Percentiles rank a stretch among this genome's conserved stretches.
These are phyloP conservation scores for Macroglossus sobrinus DNA, from an alignment of 2,113 vertebrate genomes.

Conservation along the genomic window DNA sequence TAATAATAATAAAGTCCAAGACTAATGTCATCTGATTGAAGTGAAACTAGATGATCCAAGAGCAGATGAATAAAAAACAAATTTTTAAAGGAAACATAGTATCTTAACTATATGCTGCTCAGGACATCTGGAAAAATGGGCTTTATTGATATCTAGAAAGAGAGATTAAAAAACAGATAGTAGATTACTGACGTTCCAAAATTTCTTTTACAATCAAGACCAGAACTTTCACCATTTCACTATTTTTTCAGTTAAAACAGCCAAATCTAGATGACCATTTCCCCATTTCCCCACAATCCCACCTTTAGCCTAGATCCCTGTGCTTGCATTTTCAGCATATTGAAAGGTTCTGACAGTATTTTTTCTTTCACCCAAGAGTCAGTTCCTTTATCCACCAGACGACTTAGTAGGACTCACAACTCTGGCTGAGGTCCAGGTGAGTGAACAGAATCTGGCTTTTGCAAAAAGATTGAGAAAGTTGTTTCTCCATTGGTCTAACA, in stretches of 20 bases:
- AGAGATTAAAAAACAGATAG: background rate
- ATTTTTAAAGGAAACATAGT: constrained; percentile 36
- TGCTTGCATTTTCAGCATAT: constrained; percentile 14
- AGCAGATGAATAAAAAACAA: constrained; percentile 55
- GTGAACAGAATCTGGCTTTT: constrained; percentile 35
- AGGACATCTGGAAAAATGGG: background rate
- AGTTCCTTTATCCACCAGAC: background rate
- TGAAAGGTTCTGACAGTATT: background rate
- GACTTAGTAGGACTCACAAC: background rate
- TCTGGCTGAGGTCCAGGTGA: constrained; percentile 17
- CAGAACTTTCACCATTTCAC: background rate
- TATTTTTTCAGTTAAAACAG: constrained; percentile 21
- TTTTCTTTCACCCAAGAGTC: constrained; percentile 26
- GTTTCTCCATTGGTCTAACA: constrained; percentile 25
- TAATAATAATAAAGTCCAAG: background rate
- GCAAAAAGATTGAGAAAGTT: constrained; percentile 15
- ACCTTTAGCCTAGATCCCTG: background rate
- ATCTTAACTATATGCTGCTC: constrained; percentile 26
- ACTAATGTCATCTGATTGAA: constrained; percentile 42
- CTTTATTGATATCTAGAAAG: constrained; percentile 21
- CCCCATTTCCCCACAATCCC: background rate
- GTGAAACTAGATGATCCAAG: constrained; percentile 37
- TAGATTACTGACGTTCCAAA: background rate
- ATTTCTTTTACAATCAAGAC: background rate
- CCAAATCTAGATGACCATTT: background rate